A percentile compares a stretch with the other conserved stretches of the same genome.
phyloP scores from a whole-genome alignment of 2,797 vertebrate species.

The Gouania willdenowi region DNA sequence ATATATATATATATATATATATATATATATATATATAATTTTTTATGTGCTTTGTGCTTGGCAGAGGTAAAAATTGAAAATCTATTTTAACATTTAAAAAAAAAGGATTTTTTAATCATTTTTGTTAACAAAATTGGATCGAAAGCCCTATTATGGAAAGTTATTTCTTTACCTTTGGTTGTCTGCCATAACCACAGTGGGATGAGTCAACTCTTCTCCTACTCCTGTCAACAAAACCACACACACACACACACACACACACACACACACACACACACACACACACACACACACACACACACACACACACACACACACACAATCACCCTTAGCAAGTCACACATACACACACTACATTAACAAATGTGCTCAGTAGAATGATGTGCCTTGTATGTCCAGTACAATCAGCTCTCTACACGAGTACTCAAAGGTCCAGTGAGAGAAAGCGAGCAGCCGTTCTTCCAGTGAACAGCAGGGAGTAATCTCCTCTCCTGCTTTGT shows the following conservation, averaged over 20 bases:
- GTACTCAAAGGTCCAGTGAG: slow-evolving; percentile 94
- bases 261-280: neutral
- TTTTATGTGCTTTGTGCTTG: too few relatives aligned
- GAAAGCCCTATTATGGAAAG: too few relatives aligned
- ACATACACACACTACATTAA: slow-evolving; percentile 3
- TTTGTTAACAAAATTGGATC: too few relatives aligned
- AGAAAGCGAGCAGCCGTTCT: slow-evolving; percentile 89
- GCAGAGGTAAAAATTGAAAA: too few relatives aligned
- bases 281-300: neutral
- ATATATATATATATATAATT: too few relatives aligned
- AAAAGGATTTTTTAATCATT: too few relatives aligned
- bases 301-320: neutral
- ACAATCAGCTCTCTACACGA: slow-evolving; percentile 88
- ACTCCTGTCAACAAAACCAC: slow-evolving; percentile 76
- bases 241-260: too few relatives aligned
- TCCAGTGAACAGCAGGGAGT: slow-evolving; percentile 83
- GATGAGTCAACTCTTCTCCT: slow-evolving; percentile 90
- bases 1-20: too few relatives aligned
- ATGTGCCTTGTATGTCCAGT: slow-evolving; percentile 90
- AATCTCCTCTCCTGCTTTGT: slow-evolving; percentile 94
- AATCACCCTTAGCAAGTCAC: too few relatives aligned
- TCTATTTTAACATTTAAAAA: too few relatives aligned
- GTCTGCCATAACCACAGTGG: slow-evolving; percentile 90
- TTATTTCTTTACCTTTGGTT: slow-evolving; percentile 78
- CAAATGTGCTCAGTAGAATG: too few relatives aligned